Conservation (phyloP, 2,888 invertebrate genomes). For the Tenthredo distinguenda region DNA sequence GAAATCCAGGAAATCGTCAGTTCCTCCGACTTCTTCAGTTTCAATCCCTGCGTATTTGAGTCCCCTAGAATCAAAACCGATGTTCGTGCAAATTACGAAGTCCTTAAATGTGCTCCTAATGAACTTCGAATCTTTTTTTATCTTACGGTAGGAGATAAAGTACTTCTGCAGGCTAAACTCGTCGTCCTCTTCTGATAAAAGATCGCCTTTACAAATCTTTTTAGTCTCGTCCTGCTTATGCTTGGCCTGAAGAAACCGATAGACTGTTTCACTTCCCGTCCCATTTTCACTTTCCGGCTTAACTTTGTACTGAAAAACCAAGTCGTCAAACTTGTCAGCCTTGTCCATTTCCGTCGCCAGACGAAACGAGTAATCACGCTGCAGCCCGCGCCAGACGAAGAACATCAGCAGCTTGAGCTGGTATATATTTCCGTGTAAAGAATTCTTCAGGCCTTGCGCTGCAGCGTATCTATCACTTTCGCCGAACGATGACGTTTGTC, state of each 20-base stretch:
- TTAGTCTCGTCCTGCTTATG: neutral
- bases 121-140: neutral
- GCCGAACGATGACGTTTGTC: neutral
- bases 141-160: neutral
- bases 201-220: neutral
- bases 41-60: neutral
- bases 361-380: neutral
- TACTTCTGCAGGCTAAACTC: neutral
- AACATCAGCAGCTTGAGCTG: neutral
- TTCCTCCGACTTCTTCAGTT: rapidly evolving
- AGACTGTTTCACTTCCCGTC: neutral
- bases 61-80: neutral
- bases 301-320: neutral
- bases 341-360: neutral
- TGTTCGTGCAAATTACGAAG: neutral
- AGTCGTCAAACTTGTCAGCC: neutral
- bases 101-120: neutral
- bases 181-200: neutral
- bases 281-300: no score
- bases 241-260: neutral
- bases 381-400: neutral
- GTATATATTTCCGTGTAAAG: neutral
- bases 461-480: neutral
- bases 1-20: neutral
- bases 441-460: neutral